Evolutionary conservation across 2,113 vertebrate genomes (phyloP).

Genomic region (Onychostoma macrolepis): DNA sequence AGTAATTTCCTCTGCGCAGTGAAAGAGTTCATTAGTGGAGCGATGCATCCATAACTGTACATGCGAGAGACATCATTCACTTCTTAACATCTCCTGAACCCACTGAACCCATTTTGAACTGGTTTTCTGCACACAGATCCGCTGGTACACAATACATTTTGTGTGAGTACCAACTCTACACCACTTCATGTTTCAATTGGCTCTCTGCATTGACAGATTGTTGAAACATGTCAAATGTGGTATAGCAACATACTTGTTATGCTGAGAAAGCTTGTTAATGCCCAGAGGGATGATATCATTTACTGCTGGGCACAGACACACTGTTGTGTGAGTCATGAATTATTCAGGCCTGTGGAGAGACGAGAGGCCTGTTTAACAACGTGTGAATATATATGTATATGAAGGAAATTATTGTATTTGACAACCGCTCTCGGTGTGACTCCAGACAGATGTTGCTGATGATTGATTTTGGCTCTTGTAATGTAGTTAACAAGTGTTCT

Average conservation of each 20-base stretch:
- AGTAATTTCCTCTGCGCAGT: neutral
- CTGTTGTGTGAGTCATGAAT: slow-evolving; percentile 40
- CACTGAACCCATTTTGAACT: neutral
- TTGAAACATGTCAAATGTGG: slow-evolving; percentile 41
- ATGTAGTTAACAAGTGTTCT: slow-evolving; percentile 6
- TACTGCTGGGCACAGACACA: slow-evolving; percentile 27
- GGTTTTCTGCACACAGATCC: neutral
- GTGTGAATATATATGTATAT: slow-evolving; percentile 34
- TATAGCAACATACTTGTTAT: slow-evolving; percentile 37
- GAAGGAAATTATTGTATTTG: slow-evolving; percentile 46
- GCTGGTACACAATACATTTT: too few species aligned
- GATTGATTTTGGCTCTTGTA: slow-evolving; percentile 28
- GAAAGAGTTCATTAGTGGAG: neutral
- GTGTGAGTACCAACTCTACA: neutral
- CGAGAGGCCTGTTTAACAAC: neutral
- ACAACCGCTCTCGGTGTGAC: slow-evolving; percentile 31
- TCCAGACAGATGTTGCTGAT: slow-evolving; percentile 45
- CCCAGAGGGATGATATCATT: slow-evolving; percentile 34
- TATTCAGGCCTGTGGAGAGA: slow-evolving; percentile 15
- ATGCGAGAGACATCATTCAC: slow-evolving; percentile 18
- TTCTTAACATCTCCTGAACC: slow-evolving; percentile 7
- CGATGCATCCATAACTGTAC: neutral
- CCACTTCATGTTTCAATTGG: slow-evolving; percentile 6
- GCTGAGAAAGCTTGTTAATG: slow-evolving; percentile 38
- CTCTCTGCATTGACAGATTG: slow-evolving; percentile 38